Evolutionary conservation across 2,888 invertebrate genomes (phyloP), one percentile per base, ranked within the genome.

Genomic region (Melieria omissa): DNA sequence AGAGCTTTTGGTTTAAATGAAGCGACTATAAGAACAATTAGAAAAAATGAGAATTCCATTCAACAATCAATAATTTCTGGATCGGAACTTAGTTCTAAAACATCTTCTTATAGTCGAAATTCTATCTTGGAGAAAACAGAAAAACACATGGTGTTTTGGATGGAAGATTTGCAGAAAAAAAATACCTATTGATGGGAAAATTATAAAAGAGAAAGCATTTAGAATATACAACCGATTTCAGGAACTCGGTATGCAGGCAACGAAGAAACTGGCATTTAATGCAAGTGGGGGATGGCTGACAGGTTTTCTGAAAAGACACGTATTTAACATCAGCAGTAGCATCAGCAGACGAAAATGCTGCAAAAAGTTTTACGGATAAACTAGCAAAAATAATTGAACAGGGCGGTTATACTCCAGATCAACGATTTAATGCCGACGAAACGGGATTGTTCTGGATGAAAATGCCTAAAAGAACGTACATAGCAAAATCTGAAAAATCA

Each of bases 361-460:
- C 76, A 64, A 72, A 75, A 69, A 63, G 65, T 29, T 73, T 44
- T 71, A 16, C 64, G 5, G 42, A 62, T 70, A 44, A 63, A 55
- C 45, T 70, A 16, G 10, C 46, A 3, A 65, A 71, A 55, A 68
- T 73, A n/a, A 71, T 71, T 47, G 44, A 54, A 7, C 64, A 70
- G n/a, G 75, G 73, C 52, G 76, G 72, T 45, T 80, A 70, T 60
- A 49, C 44, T 46, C 44, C 64, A 0, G 70, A 79, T 46, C 78
- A 80, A 71, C 71, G 79, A 9, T 80, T 78, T 63, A 78, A 78
- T 73, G 78, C 78, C 8, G 75, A 77, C 49, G 79, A 78, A 70
- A 76, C 76, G 0, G 76, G 76, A 4, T 65, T 80, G 9, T 79
- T 75, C 70, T 80, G 75, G 78, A 80, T 79, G 65, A 77, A 77